These are phyloP conservation scores for Sarcophaga carnaria DNA, from an alignment of 2,888 invertebrate species.

Conservation along the genomic window DNA sequence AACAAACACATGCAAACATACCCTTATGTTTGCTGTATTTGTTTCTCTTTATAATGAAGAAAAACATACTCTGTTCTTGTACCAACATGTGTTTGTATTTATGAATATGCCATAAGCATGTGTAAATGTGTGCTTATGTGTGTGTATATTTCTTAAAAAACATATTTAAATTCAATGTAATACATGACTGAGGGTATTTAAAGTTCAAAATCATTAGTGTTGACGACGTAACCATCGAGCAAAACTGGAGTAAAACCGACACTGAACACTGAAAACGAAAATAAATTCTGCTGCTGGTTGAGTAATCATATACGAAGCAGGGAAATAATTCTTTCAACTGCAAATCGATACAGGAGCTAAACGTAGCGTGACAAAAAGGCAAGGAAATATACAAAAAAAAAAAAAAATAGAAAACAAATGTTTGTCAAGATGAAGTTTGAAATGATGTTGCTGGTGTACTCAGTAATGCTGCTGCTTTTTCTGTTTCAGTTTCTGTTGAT, in stretches of 20 bases:
- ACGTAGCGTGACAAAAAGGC: neutral
- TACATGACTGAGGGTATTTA: slow-evolving; percentile 54
- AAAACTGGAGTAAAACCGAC: neutral
- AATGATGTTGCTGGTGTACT: neutral
- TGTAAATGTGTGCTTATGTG: neutral
- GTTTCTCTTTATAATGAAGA: neutral
- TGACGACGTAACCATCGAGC: slow-evolving; percentile 4
- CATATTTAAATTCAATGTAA: slow-evolving; percentile 43
- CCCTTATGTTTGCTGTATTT: neutral
- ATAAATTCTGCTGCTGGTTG: slow-evolving; percentile 34
- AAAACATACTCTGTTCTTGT: neutral
- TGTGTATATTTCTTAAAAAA: slow-evolving; percentile 24
- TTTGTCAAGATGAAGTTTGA: slow-evolving; percentile 32
- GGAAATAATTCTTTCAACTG: neutral
- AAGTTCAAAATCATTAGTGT: slow-evolving; percentile 60
- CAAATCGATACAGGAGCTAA: neutral
- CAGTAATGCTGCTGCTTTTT: too few species aligned
- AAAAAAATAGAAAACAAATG: slow-evolving; percentile 19
- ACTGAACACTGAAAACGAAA: neutral
- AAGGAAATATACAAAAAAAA: neutral
- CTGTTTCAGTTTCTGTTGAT: neutral
- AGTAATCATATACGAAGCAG: slow-evolving; percentile 22
- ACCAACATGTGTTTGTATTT: neutral
- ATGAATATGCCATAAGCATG: neutral
- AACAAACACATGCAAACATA: neutral